Conservation (phyloP, 2,113 vertebrate species). For the Lagopus leucura region DNA sequence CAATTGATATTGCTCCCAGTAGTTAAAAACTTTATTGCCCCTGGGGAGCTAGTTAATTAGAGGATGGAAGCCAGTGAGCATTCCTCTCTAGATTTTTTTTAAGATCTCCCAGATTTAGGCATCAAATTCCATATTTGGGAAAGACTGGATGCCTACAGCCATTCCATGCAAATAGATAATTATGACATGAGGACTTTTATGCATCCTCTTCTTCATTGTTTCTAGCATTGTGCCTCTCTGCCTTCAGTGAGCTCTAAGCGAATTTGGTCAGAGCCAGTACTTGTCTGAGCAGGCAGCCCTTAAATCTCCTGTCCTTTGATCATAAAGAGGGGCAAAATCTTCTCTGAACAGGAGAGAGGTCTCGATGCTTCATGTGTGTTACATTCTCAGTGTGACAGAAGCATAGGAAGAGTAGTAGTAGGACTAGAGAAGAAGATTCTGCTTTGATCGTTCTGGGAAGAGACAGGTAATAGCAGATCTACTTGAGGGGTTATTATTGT, state of each 20-base stretch:
- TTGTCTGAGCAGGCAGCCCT: neutral
- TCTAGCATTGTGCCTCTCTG: neutral
- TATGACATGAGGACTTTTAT: neutral
- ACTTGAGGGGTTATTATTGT: neutral
- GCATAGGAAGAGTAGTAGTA: neutral
- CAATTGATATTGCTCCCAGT: slow-evolving; percentile 13
- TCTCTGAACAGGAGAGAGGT: neutral
- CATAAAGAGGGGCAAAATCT: neutral
- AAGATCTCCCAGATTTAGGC: neutral
- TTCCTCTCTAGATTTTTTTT: neutral
- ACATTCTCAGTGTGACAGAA: neutral
- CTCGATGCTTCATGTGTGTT: neutral
- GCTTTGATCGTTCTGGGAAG: neutral
- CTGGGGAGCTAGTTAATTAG: slow-evolving; percentile 13
- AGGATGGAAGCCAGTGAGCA: slow-evolving; percentile 24
- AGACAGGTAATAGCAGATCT: neutral
- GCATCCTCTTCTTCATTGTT: neutral
- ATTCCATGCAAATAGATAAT: neutral
- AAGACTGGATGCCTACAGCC: neutral
- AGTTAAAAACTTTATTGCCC: neutral
- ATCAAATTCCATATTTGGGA: slow-evolving; percentile 18
- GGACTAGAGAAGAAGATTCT: neutral
- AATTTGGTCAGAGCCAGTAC: neutral
- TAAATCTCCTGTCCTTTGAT: neutral
- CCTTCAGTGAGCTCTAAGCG: neutral